Evolutionary conservation across 2,797 vertebrate genomes (phyloP), one percentile per base, ranked within the genome.

Genomic region (Ceryle rudis): DNA sequence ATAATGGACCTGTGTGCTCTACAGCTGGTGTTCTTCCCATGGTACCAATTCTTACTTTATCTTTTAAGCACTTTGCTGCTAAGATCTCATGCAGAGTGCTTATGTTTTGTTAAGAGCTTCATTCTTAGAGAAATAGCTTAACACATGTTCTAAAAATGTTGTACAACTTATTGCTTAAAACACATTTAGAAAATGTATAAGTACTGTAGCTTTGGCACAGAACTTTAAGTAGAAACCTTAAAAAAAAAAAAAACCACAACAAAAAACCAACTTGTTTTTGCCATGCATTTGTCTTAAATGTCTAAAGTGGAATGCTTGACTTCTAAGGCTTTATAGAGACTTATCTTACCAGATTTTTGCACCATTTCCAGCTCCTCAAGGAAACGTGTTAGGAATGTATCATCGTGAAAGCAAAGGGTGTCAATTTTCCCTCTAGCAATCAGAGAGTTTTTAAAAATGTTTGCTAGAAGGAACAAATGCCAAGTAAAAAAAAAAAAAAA

Each of bases 1-100:
- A 99, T 98, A 98, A 99, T 98, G 98, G 98, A 99, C 99, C 99
- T 98, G 98, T 99, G 98, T 98, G 98, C 98, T 97, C 98, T 99
- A 99, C 98, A 98, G 98, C 98, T 99, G 98, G 98, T 98, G 98
- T 98, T 98, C 99, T 99, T 99, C 99, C 99, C 99, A 99, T 99
- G 99, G 98, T 98, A 98, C 98, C 98, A 98, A 98, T 98, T 98
- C 98, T 98, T 98, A 98, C 98, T 98, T 98, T 98, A 98, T 98
- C 98, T 98, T 98, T 98, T 98, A 98, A 98, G 98, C 98, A 98
- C 98, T 98, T 98, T 98, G 98, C 98, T 98, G 98, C 98, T 98
- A 98, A 98, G 98, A 98, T 98, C 98, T 98, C 98, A 98, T 98
- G 98, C 98, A 98, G 98, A 98, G 98, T 98, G 98, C 98, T 98